A percentile compares a stretch with the other conserved stretches of the same genome.
These are phyloP conservation scores for Myotis pilosus DNA, from an alignment of 2,797 vertebrate species.

Conservation along the genomic window DNA sequence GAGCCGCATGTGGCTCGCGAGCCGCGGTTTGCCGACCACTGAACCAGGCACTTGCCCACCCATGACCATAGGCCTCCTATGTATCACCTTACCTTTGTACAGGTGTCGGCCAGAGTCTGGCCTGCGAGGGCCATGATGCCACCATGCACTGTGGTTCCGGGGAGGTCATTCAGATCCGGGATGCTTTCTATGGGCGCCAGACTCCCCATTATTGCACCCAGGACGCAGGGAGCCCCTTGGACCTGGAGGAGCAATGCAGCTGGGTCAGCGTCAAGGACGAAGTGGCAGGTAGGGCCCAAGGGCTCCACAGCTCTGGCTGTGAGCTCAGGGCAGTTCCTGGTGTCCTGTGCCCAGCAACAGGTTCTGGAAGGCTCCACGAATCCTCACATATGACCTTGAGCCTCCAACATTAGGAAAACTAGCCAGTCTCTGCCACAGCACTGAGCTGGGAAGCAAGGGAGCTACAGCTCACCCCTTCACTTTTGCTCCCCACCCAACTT, in stretches of 20 bases:
- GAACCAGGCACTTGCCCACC: no score
- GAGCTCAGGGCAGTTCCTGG: neutral
- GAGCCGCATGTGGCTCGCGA: no score
- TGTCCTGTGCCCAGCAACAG: neutral
- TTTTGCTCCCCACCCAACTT: neutral
- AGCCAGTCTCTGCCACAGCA: neutral
- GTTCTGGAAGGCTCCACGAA: neutral
- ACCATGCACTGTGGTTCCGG: slow-evolving; percentile 93
- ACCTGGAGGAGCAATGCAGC: slow-evolving; percentile 86
- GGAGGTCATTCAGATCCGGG: slow-evolving; percentile 89
- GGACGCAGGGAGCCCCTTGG: slow-evolving; percentile 38
- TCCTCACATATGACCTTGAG: neutral
- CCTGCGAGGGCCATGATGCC: slow-evolving; percentile 90
- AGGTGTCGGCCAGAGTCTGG: slow-evolving; percentile 89
- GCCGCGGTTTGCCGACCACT: no score
- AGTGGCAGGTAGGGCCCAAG: slow-evolving; percentile 87
- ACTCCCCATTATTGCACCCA: slow-evolving; percentile 89
- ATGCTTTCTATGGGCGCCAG: slow-evolving; percentile 91
- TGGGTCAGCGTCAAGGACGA: slow-evolving; percentile 89
- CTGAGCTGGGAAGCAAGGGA: neutral
- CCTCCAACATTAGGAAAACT: neutral
- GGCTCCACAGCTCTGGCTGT: neutral
- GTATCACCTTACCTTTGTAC: neutral
- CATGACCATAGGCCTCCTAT: neutral
- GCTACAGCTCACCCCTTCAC: no score